Conservation (phyloP, 2,888 invertebrate genomes). For the Polyommatus icarus region DNA sequence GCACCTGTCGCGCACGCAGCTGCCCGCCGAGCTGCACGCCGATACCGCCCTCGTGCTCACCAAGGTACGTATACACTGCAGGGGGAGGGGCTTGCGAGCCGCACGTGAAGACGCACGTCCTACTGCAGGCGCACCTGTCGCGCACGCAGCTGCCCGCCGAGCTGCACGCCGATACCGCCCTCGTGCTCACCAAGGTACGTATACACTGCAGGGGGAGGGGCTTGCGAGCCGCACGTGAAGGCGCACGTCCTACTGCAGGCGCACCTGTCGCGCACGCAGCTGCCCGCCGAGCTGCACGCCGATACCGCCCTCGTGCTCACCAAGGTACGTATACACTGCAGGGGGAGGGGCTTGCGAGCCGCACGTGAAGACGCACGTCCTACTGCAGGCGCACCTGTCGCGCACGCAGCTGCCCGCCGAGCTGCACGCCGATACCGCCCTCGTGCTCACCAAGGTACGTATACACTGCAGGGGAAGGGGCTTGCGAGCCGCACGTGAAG, state of each 20-base stretch:
- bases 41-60: slow-evolving; percentile 87
- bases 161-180: slow-evolving; percentile 96
- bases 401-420: slow-evolving; percentile 97
- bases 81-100: slow-evolving; percentile 82
- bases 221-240: slow-evolving; percentile 94
- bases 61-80: background rate
- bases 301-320: slow-evolving; percentile 87
- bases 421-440: slow-evolving; percentile 96
- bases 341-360: slow-evolving; percentile 82
- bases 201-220: too few species aligned
- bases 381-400: slow-evolving; percentile 97
- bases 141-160: slow-evolving; percentile 97
- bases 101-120: slow-evolving; percentile 96
- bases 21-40: slow-evolving; percentile 97
- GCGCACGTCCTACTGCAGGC: slow-evolving; percentile 97
- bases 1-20: slow-evolving; percentile 94
- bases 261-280: slow-evolving; percentile 94
- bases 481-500: too few species aligned
- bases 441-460: slow-evolving; percentile 44
- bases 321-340: background rate
- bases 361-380: slow-evolving; percentile 96
- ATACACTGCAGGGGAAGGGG: too few species aligned
- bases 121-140: slow-evolving; percentile 97
- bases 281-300: slow-evolving; percentile 97
- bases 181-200: slow-evolving; percentile 44